Base-by-base conservation (phyloP, 2,888 invertebrate genomes). In the Drosophila robusta region DNA sequence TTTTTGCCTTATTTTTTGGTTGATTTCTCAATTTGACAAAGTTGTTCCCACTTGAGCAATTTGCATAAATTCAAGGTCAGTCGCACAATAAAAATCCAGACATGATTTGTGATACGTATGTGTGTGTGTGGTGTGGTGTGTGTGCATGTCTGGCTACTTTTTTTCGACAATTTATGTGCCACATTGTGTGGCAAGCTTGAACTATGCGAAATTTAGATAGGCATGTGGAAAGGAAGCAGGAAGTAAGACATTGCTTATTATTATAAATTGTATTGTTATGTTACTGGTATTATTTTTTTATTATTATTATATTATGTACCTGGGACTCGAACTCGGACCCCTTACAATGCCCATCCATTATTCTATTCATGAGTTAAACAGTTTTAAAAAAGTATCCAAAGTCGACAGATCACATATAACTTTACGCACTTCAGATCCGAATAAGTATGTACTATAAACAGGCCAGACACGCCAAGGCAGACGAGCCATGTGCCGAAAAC, bases 21-120 rank as follows among this genome's bases (percentile, higher is more conserved):
- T 62, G 63, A 70, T 69, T 69, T 82, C 72, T 82, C 70, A 83
- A 86, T 86, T 84, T 86, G 83, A 80, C 83, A 86, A 86, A 83
- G 79, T 86, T 78, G 74, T 86, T 84, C 81, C 68, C 83, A 84
- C 81, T 83, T 86, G 87, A 76, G 81, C 87, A 84, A 83, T 83
- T 83, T 84, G 87, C 83, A 83, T 83, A 83, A 83, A 83, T 83
- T 83, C 87, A 83, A 86, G 83, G 83, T 83, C 83, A 77, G 70
- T 63, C 67, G 57, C 71, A 83, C 79, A 83, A 83, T 83, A 80
- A 86, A 86, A 70, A 70, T 78, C 84, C 87, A 83, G 87, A 86
- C 82, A 69, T 68, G 69, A 76, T 75, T 66, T 72, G 71, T 55
- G 45, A 36, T 45, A 50, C 8, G 38, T n/a, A 34, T 52, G 39